Evolutionary conservation across 2,113 vertebrate genomes (phyloP).

Genomic region (Myotis brandtii): DNA sequence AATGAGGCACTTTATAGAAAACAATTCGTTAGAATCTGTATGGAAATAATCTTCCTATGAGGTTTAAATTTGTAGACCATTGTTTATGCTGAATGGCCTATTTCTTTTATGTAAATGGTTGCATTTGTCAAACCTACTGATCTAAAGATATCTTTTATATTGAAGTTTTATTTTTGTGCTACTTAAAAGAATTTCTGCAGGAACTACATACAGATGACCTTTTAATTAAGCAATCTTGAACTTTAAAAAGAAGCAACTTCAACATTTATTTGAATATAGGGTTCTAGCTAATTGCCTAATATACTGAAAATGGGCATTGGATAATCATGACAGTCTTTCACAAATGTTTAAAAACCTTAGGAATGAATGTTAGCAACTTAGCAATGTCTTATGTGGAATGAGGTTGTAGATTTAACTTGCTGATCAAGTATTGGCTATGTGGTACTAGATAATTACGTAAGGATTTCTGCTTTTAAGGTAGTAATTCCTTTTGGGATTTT

Average conservation of each 20-base stretch:
- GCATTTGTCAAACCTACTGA: conserved; percentile 60
- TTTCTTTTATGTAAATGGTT: conserved; percentile 47
- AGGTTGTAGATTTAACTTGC: neutral
- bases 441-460: neutral
- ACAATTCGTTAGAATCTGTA: conserved; percentile 7
- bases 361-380: conserved; percentile 40
- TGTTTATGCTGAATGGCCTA: conserved; percentile 21
- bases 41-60: conserved; percentile 7
- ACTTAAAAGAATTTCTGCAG: conserved; percentile 33
- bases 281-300: conserved; percentile 16
- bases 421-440: neutral
- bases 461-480: conserved; percentile 29
- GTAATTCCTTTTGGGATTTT: neutral
- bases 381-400: neutral
- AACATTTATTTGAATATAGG: conserved; percentile 30
- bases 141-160: conserved; percentile 42
- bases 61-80: conserved; percentile 39
- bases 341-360: neutral
- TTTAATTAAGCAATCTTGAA: neutral
- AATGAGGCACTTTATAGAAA: conserved; percentile 64
- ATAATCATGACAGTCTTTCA: neutral
- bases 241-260: conserved; percentile 39
- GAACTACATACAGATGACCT: neutral
- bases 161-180: conserved; percentile 54
- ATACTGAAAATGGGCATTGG: neutral